Conservation (phyloP, 2,888 invertebrate genomes). For the Hesperia comma region DNA sequence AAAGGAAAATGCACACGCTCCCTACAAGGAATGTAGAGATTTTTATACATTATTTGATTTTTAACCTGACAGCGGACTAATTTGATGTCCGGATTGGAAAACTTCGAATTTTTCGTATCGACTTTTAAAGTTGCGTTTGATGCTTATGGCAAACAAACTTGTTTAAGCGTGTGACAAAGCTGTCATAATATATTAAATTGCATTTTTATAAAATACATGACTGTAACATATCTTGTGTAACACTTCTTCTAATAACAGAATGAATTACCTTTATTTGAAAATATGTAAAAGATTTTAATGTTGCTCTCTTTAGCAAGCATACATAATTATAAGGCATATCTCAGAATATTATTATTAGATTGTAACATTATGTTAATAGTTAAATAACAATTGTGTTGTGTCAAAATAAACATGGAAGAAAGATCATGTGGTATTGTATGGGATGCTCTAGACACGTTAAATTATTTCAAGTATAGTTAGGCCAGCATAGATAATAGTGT, state of each 20-base stretch:
- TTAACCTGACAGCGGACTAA: neutral
- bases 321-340: conserved; percentile 3
- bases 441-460: neutral
- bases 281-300: neutral
- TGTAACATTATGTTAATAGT: neutral
- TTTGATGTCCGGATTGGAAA: neutral
- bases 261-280: neutral
- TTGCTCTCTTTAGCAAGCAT: conserved; percentile 5
- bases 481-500: too few relatives aligned
- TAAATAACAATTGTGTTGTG: neutral
- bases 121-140: neutral
- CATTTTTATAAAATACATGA: neutral
- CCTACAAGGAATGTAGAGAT: neutral
- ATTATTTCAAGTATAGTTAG: too few relatives aligned
- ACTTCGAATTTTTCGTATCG: neutral
- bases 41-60: neutral
- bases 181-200: neutral
- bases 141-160: neutral
- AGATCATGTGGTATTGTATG: neutral
- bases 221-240: too few relatives aligned
- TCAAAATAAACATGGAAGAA: neutral
- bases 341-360: conserved; percentile 5
- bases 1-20: neutral
- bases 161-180: neutral
- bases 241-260: too few relatives aligned